A percentile compares a stretch with the other conserved stretches of the same genome.
Conservation (phyloP, 2,888 invertebrate species). For the Dicroscelio sp. region DNA sequence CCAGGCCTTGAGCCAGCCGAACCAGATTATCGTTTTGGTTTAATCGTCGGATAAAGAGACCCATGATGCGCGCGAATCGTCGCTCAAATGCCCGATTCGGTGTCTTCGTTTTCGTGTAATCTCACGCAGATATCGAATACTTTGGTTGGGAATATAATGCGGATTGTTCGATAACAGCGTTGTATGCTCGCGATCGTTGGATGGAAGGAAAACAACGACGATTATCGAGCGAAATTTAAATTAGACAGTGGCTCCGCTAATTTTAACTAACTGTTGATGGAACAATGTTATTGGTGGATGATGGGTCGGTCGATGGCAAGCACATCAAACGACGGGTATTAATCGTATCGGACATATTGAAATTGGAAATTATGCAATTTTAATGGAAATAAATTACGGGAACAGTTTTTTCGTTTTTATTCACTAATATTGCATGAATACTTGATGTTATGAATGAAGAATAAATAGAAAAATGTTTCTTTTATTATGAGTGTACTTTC, state of each 20-base stretch:
- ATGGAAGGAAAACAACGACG: slow-evolving; percentile 39
- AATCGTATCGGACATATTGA: no score
- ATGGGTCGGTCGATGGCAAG: slow-evolving; percentile 1
- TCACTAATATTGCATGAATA: no score
- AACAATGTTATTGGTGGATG: neutral
- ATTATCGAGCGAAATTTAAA: slow-evolving; percentile 38
- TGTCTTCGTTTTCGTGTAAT: slow-evolving; percentile 67
- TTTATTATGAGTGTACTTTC: no score
- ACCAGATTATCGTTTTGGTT: slow-evolving; percentile 82
- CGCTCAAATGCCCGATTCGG: slow-evolving; percentile 53
- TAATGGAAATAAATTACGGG: no score
- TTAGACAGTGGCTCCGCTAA: slow-evolving; percentile 28
- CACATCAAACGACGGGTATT: no score
- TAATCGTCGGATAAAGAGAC: slow-evolving; percentile 79
- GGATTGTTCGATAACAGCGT: slow-evolving; percentile 70
- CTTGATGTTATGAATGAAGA: no score
- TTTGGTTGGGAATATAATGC: slow-evolving; percentile 67
- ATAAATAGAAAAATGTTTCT: no score
- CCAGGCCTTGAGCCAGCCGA: slow-evolving; percentile 76
- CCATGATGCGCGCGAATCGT: slow-evolving; percentile 79
- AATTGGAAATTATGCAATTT: no score
- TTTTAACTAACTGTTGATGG: slow-evolving; percentile 61
- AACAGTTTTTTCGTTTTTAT: no score
- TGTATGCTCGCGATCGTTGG: slow-evolving; percentile 60
- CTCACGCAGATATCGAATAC: slow-evolving; percentile 68